phyloP scores from a whole-genome alignment of 2,888 invertebrate species.

The Spicauda simplicius region DNA sequence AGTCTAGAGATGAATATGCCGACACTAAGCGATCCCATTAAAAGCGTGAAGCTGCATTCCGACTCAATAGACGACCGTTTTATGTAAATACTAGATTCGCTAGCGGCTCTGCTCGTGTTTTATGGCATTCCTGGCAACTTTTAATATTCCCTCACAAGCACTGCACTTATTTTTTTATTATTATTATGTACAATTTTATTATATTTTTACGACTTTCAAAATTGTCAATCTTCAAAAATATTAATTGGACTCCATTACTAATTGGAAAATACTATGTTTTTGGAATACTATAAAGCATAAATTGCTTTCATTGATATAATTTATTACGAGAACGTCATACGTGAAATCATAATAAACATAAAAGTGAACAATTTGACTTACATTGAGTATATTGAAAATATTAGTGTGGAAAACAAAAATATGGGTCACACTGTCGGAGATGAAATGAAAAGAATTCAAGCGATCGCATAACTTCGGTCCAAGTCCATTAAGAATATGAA shows the following conservation, averaged over 20 bases:
- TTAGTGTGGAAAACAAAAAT: conserved; percentile 25
- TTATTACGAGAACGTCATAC: too few relatives aligned
- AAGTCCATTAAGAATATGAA: conserved; percentile 71
- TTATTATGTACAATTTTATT: too few relatives aligned
- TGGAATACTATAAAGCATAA: too few relatives aligned
- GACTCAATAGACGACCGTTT: conserved; percentile 26
- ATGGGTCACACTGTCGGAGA: conserved; percentile 34
- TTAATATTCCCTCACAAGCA: too few relatives aligned
- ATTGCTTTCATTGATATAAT: too few relatives aligned
- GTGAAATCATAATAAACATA: neutral
- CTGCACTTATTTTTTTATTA: too few relatives aligned
- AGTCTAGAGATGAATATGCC: neutral
- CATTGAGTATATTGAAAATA: neutral
- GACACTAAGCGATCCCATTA: conserved; percentile 24
- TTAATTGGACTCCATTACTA: too few relatives aligned
- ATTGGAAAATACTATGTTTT: too few relatives aligned
- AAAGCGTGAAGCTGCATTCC: conserved; percentile 25
- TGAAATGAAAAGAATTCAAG: conserved; percentile 34
- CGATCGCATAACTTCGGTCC: conserved; percentile 46
- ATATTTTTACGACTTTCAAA: too few relatives aligned
- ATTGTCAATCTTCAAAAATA: too few relatives aligned
- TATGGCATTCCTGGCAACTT: too few relatives aligned
- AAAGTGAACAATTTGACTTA: neutral
- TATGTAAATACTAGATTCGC: conserved; percentile 26
- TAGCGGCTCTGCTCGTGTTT: neutral